Evolutionary conservation across 2,888 invertebrate species (phyloP).

Genomic region (Phengaris alcon): DNA sequence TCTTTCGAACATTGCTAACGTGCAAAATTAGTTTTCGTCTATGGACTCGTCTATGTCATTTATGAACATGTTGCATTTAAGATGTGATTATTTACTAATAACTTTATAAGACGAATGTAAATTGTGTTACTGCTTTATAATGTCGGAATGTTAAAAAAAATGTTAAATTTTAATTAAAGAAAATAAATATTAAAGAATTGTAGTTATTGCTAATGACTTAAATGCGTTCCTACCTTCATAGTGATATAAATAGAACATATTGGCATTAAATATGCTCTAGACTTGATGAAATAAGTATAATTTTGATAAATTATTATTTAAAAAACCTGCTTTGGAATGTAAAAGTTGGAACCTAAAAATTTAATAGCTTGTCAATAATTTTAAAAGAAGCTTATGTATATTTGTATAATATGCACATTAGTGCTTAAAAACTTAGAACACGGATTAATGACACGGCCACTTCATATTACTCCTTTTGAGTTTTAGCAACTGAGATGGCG

Average conservation of each 20-base stretch:
- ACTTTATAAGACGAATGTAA: background rate
- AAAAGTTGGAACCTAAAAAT: too few relatives aligned
- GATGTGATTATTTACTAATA: background rate
- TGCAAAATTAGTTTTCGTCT: background rate
- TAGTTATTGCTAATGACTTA: too few relatives aligned
- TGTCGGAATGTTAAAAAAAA: background rate
- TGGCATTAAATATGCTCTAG: too few relatives aligned
- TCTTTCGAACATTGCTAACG: background rate
- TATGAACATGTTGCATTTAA: background rate
- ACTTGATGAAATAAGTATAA: background rate
- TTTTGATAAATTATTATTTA: background rate
- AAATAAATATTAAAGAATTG: too few relatives aligned
- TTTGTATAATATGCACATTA: too few relatives aligned
- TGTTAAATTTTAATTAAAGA: too few relatives aligned
- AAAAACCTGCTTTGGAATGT: slow-evolving; percentile 23
- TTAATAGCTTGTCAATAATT: slow-evolving; percentile 13
- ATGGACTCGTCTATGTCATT: background rate
- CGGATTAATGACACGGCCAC: too few relatives aligned
- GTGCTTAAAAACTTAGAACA: too few relatives aligned
- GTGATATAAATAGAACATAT: too few relatives aligned
- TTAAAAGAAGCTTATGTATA: background rate
- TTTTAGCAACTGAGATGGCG: too few relatives aligned
- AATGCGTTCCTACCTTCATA: too few relatives aligned
- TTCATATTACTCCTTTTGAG: too few relatives aligned
- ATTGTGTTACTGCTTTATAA: background rate